Evolutionary conservation across 2,113 vertebrate species (phyloP).

Genomic region (Mesembrinibis cayennensis): DNA sequence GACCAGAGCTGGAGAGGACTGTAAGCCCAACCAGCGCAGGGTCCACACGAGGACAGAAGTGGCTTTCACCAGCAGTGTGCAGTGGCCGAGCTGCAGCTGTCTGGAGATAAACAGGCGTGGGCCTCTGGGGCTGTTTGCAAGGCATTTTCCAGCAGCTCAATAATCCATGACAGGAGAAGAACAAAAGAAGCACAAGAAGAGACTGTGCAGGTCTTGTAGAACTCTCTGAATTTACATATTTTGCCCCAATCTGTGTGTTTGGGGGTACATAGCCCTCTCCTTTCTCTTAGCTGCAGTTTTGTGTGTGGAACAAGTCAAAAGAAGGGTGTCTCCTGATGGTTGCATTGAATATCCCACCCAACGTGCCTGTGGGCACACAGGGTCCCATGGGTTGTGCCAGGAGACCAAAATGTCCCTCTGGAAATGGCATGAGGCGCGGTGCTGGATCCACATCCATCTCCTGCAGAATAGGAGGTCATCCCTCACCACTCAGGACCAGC

Average conservation of each 20-base stretch:
- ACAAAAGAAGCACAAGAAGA: neutral
- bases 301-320: neutral
- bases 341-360: neutral
- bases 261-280: neutral
- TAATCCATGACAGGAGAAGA: neutral
- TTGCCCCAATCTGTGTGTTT: neutral
- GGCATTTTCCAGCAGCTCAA: neutral
- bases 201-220: neutral
- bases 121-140: neutral
- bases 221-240: neutral
- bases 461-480: neutral
- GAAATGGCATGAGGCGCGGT: neutral
- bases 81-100: neutral
- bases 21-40: fast-evolving
- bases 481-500: neutral
- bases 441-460: neutral
- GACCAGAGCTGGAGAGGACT: neutral
- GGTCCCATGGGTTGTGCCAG: neutral
- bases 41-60: neutral
- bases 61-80: neutral
- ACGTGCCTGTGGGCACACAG: fast-evolving
- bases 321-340: neutral
- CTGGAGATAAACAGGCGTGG: neutral
- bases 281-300: neutral
- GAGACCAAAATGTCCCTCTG: neutral